A percentile compares a stretch with the other conserved stretches of the same genome.
phyloP scores from a whole-genome alignment of 2,113 vertebrate genomes.

The Thermophis baileyi region DNA sequence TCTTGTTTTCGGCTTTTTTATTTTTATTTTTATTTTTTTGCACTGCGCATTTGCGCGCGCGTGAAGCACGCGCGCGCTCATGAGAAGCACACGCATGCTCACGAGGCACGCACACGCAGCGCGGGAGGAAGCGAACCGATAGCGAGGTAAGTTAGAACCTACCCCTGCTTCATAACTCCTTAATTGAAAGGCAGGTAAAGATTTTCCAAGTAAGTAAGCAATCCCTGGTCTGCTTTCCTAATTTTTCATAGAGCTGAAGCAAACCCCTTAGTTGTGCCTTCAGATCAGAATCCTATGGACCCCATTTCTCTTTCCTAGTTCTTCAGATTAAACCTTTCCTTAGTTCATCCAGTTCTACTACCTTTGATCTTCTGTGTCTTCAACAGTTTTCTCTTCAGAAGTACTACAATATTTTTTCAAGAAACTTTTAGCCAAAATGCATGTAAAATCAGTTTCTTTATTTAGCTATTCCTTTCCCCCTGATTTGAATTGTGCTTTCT shows the following conservation, averaged over 20 bases:
- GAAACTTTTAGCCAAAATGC: neutral
- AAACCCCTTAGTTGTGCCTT: neutral
- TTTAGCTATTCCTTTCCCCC: neutral
- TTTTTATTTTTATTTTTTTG: no score
- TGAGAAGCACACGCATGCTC: no score
- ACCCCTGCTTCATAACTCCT: neutral
- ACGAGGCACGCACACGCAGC: no score
- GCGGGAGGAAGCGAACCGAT: no score
- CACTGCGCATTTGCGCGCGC: no score
- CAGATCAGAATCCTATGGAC: neutral
- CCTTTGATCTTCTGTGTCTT: neutral
- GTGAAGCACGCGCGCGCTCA: no score
- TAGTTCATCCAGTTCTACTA: neutral
- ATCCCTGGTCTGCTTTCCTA: neutral
- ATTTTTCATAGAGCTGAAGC: neutral
- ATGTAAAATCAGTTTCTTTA: neutral
- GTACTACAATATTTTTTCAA: neutral
- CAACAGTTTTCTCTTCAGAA: neutral
- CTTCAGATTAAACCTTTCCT: neutral
- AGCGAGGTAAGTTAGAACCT: no score
- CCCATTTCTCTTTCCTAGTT: neutral
- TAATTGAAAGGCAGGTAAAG: neutral
- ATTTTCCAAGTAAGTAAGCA: neutral
- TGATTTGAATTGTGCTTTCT: no score
- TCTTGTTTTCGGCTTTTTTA: no score